phyloP scores from a whole-genome alignment of 2,888 invertebrate genomes.

The Watsonalla cultraria region DNA sequence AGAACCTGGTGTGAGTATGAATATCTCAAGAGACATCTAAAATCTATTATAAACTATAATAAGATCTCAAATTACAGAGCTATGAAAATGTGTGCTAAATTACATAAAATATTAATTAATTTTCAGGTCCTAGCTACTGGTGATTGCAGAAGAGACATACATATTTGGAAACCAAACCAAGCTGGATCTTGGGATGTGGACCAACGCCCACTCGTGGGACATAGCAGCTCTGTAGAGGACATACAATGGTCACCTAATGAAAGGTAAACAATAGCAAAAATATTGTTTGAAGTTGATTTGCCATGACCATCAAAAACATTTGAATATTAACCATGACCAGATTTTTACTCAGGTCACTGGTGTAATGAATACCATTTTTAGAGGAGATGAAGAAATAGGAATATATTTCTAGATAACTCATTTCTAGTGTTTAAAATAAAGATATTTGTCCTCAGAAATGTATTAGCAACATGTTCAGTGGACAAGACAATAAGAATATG shows the following conservation, averaged over 20 bases:
- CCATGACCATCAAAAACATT: background rate
- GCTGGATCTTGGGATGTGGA: constrained; percentile 93
- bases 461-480: constrained; percentile 92
- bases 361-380: too few relatives aligned
- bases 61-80: too few relatives aligned
- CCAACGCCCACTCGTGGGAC: constrained; percentile 91
- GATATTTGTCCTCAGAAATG: constrained; percentile 74
- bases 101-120: constrained; percentile 13
- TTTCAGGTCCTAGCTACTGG: constrained; percentile 91
- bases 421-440: background rate
- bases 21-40: constrained; percentile 1
- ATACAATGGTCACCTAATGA: constrained; percentile 99
- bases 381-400: too few relatives aligned
- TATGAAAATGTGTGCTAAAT: too few relatives aligned
- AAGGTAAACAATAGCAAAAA: constrained; percentile 42
- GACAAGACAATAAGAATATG: constrained; percentile 96
- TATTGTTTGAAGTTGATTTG: background rate
- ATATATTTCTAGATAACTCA: background rate
- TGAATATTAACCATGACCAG: background rate
- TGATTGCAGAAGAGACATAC: constrained; percentile 95
- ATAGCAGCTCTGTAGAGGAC: constrained; percentile 97
- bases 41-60: constrained; percentile 1
- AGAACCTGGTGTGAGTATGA: constrained; percentile 82
- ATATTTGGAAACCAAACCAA: constrained; percentile 93
- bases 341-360: too few relatives aligned